Percentiles rank a stretch among this genome's conserved stretches.
Conservation (phyloP, 1,140 invertebrate species). For the Hycleus phaleratus region DNA sequence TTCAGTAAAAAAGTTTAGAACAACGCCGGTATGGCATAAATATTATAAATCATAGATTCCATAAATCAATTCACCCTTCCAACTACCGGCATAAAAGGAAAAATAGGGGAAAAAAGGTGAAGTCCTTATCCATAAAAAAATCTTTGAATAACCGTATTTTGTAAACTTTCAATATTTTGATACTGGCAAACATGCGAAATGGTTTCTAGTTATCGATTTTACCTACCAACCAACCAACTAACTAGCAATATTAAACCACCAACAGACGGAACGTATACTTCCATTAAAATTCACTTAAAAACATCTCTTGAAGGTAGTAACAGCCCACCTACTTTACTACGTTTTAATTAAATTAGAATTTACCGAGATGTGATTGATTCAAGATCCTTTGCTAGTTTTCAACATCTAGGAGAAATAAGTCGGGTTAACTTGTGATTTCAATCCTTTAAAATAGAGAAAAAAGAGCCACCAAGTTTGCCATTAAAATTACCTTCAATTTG, state of each 20-base stretch:
- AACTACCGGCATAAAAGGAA: too few relatives aligned
- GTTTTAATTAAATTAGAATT: too few relatives aligned
- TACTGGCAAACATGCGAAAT: constrained; percentile 6
- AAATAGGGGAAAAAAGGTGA: neutral
- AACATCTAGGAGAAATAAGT: neutral
- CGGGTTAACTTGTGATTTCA: too few relatives aligned
- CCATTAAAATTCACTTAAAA: too few relatives aligned
- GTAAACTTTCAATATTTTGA: constrained; percentile 15
- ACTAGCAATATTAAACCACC: too few relatives aligned
- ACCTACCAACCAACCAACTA: too few relatives aligned
- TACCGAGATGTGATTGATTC: neutral
- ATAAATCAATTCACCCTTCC: constrained; percentile 10
- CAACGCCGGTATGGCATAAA: neutral
- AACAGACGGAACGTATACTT: too few relatives aligned
- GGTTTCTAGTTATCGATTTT: constrained; percentile 9
- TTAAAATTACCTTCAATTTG: too few relatives aligned
- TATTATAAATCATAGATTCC: constrained; percentile 14
- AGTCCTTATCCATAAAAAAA: constrained; percentile 11
- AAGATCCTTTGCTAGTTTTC: neutral
- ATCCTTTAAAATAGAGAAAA: too few relatives aligned
- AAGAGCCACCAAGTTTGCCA: too few relatives aligned
- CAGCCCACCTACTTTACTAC: too few relatives aligned
- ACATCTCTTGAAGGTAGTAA: too few relatives aligned
- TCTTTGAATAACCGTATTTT: constrained; percentile 13
- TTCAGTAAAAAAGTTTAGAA: neutral